Evolutionary conservation across 2,888 invertebrate species (phyloP), one percentile per base, ranked within the genome.

Genomic region (Athetis lepigone): DNA sequence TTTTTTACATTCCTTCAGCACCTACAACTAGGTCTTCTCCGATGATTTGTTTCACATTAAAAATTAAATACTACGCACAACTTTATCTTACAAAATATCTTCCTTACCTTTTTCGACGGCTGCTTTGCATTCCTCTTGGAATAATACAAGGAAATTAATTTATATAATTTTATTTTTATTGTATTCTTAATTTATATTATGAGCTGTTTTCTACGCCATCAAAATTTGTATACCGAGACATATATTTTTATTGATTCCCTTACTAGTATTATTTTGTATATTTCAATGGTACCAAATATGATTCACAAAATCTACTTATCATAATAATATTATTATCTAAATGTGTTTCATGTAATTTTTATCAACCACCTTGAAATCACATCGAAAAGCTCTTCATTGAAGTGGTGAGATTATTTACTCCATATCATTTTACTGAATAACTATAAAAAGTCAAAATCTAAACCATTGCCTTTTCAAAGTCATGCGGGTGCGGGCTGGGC

Each of bases 381-480:
- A 79, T 54, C 49, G 60, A 72, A 81, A 80, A 71, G 65, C 83
- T 77, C 76, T 86, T 67, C 58, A 37, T 47, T 72, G 23, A 64
- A 76, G 75, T 81, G 73, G 62, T 68, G 52, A 70, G 8, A 43
- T 7, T 55, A 13, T 37, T 27, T 43, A 43, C 1, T 27, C 8
- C 9, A n/a, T 37, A 4, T 4, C 2, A n/a, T n/a, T n/a, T 3
- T 42, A 36, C 9, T 42, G 27, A 25, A 33, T 33, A 33, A 13
- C 33, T 33, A 13, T 13, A 29, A 29, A 29, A 11, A 11, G n/a
- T n/a, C n/a, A n/a, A n/a, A n/a, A n/a, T n/a, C n/a, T n/a, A n/a
- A n/a, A n/a, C n/a, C n/a, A n/a, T n/a, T n/a, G n/a, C n/a, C n/a
- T n/a, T n/a, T n/a, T n/a, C n/a, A n/a, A n/a, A n/a, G n/a, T n/a